These are phyloP conservation scores for Lomographa bimaculata DNA, from an alignment of 2,888 invertebrate species.

Conservation along the genomic window DNA sequence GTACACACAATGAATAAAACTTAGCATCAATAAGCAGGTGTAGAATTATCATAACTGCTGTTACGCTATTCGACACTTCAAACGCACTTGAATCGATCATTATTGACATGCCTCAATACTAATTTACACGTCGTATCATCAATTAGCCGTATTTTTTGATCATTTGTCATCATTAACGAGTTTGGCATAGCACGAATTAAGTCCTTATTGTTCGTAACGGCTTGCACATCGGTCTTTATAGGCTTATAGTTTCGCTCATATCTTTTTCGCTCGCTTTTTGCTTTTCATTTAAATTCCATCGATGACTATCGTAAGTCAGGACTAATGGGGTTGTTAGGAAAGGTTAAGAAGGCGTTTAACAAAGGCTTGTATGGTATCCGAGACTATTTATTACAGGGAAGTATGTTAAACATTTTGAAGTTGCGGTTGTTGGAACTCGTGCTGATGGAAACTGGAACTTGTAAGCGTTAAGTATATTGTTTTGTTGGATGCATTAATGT, in stretches of 20 bases:
- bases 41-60: constrained; percentile 38
- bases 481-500: too few relatives aligned
- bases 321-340: constrained; percentile 44
- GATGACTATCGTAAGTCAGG: constrained; percentile 47
- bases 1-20: too few relatives aligned
- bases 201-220: constrained; percentile 45
- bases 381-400: constrained; percentile 24
- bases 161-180: constrained; percentile 69
- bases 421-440: constrained; percentile 7
- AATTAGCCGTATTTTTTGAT: constrained; percentile 66
- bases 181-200: constrained; percentile 43
- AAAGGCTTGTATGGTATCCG: constrained; percentile 14
- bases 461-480: too few relatives aligned
- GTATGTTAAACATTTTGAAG: constrained; percentile 12
- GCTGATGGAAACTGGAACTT: not conserved
- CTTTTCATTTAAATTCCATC: constrained; percentile 38
- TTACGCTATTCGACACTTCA: constrained; percentile 54
- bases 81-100: constrained; percentile 44
- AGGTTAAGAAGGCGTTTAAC: constrained; percentile 42
- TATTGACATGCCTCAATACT: constrained; percentile 60
- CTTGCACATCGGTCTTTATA: constrained; percentile 39
- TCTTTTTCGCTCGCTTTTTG: constrained; percentile 7
- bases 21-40: constrained; percentile 59
- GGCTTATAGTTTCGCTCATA: constrained; percentile 35
- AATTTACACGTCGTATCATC: constrained; percentile 64